phyloP scores from a whole-genome alignment of 1,140 invertebrate genomes.

The Hyles euphorbiae region DNA sequence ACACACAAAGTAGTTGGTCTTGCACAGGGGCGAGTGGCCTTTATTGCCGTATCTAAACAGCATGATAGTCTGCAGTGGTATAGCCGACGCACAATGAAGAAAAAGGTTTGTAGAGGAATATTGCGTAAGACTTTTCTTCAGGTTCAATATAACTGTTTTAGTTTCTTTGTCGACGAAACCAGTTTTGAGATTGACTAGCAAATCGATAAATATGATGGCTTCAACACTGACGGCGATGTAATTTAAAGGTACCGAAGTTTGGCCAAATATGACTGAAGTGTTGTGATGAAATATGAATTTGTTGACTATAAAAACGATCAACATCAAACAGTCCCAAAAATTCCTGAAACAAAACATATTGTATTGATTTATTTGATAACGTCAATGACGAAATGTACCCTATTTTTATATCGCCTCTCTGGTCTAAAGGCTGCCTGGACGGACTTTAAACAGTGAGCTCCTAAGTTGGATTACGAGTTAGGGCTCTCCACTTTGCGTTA shows the following conservation, averaged over 20 bases:
- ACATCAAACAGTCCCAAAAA: conserved; percentile 28
- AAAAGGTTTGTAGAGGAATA: conserved; percentile 36
- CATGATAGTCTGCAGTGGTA: conserved; percentile 31
- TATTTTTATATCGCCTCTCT: no score
- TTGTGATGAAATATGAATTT: conserved; percentile 30
- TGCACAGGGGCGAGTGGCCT: conserved; percentile 24
- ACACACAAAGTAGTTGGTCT: conserved; percentile 29
- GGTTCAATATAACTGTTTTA: conserved; percentile 26
- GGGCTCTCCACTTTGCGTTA: no score
- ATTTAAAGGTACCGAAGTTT: conserved; percentile 12
- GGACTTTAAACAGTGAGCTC: no score
- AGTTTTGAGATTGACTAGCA: conserved; percentile 31
- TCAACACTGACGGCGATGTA: conserved; percentile 27
- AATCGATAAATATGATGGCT: conserved; percentile 24
- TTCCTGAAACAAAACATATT: conserved; percentile 23
- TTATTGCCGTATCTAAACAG: conserved; percentile 30
- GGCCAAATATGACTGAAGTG: conserved; percentile 22
- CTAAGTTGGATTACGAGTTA: no score
- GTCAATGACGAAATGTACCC: no score
- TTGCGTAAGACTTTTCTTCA: conserved; percentile 18
- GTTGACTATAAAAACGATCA: conserved; percentile 20
- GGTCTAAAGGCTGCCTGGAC: no score
- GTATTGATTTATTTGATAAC: no score
- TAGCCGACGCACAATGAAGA: conserved; percentile 24
- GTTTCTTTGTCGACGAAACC: conserved; percentile 27